These are phyloP conservation scores for Phaethornis superciliosus DNA, from an alignment of 2,113 vertebrate genomes.

Conservation along the genomic window DNA sequence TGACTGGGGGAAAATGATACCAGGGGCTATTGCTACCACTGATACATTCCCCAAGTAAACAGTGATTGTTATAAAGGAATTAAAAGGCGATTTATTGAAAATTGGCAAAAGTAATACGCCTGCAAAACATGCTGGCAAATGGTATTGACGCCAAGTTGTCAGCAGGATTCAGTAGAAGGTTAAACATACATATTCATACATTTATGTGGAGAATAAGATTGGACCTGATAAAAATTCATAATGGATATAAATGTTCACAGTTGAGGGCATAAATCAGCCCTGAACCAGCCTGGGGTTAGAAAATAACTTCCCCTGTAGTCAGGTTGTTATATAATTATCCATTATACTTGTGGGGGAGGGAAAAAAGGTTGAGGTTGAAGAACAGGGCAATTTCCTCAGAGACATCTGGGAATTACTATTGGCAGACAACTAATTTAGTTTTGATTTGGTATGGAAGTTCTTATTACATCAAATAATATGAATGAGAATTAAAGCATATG, in stretches of 20 bases:
- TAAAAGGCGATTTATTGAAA: conserved; percentile 17
- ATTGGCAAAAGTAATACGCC: not conserved
- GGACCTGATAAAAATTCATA: conserved; percentile 49
- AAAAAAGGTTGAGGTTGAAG: conserved; percentile 43
- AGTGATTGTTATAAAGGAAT: not conserved
- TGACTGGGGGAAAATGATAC: not conserved
- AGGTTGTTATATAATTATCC: conserved; percentile 53
- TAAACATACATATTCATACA: conserved; percentile 57
- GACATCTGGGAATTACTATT: conserved; percentile 46
- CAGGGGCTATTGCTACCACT: not conserved
- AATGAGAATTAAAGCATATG: conserved; percentile 60
- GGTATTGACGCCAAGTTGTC: conserved; percentile 5
- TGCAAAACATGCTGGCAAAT: not conserved
- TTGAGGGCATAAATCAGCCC: conserved; percentile 50
- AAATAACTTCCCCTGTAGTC: conserved; percentile 39
- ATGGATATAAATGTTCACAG: conserved; percentile 55
- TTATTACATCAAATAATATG: conserved; percentile 61
- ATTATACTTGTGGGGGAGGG: not conserved
- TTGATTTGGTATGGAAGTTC: conserved; percentile 57
- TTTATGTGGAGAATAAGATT: conserved; percentile 44
- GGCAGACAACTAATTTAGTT: conserved; percentile 56
- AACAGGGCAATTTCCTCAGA: conserved; percentile 58
- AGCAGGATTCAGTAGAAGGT: conserved; percentile 40
- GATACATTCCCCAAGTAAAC: not conserved
- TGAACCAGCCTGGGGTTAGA: conserved; percentile 30